Evolutionary conservation across 2,113 vertebrate genomes (phyloP).

Genomic region (Calidris pygmaea): DNA sequence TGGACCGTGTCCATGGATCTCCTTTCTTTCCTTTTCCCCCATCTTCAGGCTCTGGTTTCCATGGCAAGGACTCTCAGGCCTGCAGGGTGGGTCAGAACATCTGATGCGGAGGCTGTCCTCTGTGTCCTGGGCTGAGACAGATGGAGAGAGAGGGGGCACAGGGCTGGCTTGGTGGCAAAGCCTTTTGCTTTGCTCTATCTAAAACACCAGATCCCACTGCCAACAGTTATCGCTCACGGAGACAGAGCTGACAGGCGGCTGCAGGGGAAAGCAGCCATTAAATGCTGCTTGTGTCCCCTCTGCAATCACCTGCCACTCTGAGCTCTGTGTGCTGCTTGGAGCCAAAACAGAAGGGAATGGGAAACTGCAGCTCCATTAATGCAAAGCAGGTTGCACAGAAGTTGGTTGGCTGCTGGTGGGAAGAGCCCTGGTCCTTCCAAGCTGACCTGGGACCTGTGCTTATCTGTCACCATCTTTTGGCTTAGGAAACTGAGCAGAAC

Average conservation of each 20-base stretch:
- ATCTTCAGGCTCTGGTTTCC: neutral
- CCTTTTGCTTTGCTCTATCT: neutral
- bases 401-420: neutral
- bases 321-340: neutral
- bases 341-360: neutral
- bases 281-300: neutral
- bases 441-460: neutral
- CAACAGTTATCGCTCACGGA: neutral
- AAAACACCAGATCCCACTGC: neutral
- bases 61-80: neutral
- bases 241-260: neutral
- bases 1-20: rapidly evolving
- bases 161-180: neutral
- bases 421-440: neutral
- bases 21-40: neutral
- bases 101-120: neutral
- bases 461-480: neutral
- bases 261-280: neutral
- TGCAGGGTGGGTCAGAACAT: neutral
- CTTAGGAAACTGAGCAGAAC: neutral
- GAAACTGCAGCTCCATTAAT: neutral
- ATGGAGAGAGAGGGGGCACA: neutral
- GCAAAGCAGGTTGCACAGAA: neutral
- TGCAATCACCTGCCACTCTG: neutral
- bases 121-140: neutral